Evolutionary conservation across 2,113 vertebrate species (phyloP).

Genomic region (Jaculus jaculus): DNA sequence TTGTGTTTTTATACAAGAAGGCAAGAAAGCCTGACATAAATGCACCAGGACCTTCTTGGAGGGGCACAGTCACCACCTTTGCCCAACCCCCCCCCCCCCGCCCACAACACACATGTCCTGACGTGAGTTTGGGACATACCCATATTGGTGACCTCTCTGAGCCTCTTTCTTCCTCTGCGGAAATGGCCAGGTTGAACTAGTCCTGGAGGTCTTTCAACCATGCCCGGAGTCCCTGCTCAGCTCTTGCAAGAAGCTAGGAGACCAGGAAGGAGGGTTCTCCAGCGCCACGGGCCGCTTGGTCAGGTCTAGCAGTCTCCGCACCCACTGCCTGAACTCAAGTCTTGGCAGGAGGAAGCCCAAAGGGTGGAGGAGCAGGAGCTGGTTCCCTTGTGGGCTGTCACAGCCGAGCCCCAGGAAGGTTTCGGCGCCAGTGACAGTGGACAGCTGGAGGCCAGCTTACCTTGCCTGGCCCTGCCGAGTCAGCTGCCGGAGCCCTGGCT

Average conservation of each 20-base stretch:
- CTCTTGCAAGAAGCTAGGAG: accelerated
- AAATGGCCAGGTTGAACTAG: neutral
- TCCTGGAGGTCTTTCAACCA: neutral
- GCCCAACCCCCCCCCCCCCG: too few relatives aligned
- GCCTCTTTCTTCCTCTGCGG: neutral
- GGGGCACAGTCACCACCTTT: neutral
- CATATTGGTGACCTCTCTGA: neutral
- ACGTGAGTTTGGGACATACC: accelerated
- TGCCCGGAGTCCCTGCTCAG: neutral
- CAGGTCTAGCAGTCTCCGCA: neutral
- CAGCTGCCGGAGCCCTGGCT: neutral
- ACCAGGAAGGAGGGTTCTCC: neutral
- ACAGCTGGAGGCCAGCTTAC: neutral
- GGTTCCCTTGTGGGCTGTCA: neutral
- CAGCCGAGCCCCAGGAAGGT: neutral
- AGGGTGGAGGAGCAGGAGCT: neutral
- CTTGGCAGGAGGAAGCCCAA: too few relatives aligned
- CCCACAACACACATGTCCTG: neutral
- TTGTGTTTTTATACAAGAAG: neutral
- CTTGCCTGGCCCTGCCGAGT: neutral
- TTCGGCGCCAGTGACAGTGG: neutral
- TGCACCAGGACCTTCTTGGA: neutral
- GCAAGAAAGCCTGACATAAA: neutral
- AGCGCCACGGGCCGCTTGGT: too few relatives aligned
- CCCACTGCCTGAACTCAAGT: accelerated